phyloP scores from a whole-genome alignment of 1,140 invertebrate genomes.

The Tribolium madens region DNA sequence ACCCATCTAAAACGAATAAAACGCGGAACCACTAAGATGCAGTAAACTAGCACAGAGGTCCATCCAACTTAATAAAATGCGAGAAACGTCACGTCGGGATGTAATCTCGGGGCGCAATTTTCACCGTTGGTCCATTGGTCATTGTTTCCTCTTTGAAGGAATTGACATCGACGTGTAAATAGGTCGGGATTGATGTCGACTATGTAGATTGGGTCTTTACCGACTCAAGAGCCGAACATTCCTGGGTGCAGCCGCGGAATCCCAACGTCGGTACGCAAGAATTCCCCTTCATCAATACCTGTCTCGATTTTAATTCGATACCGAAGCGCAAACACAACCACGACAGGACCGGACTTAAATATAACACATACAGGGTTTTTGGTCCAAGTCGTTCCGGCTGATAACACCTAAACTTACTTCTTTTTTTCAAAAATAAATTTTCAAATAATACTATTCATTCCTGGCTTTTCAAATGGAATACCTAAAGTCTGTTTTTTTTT shows the following conservation, averaged over 20 bases:
- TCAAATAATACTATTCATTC: too few relatives aligned
- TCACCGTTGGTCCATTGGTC: neutral
- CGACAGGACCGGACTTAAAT: too few relatives aligned
- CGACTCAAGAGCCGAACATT: constrained; percentile 48
- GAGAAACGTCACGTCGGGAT: constrained; percentile 22
- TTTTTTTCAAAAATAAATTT: too few relatives aligned
- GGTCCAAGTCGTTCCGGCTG: too few relatives aligned
- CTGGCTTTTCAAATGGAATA: too few relatives aligned
- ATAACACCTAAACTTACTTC: too few relatives aligned
- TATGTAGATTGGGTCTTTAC: constrained; percentile 45
- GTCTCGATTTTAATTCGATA: constrained; percentile 36
- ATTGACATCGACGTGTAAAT: constrained; percentile 25
- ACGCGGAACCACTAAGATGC: constrained; percentile 27
- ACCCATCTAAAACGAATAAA: constrained; percentile 43
- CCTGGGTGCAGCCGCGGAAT: constrained; percentile 50
- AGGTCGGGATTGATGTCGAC: constrained; percentile 47
- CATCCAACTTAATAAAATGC: constrained; percentile 32
- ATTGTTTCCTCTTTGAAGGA: neutral
- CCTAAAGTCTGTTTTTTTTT: too few relatives aligned
- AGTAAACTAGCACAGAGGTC: constrained; percentile 25
- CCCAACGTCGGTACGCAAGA: constrained; percentile 39
- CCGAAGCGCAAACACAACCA: neutral
- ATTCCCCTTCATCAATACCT: constrained; percentile 48
- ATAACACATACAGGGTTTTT: too few relatives aligned
- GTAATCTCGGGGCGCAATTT: constrained; percentile 9